A percentile compares a stretch with the other conserved stretches of the same genome.
These are phyloP conservation scores for Erebia palarica DNA, from an alignment of 2,888 invertebrate species.

Conservation along the genomic window DNA sequence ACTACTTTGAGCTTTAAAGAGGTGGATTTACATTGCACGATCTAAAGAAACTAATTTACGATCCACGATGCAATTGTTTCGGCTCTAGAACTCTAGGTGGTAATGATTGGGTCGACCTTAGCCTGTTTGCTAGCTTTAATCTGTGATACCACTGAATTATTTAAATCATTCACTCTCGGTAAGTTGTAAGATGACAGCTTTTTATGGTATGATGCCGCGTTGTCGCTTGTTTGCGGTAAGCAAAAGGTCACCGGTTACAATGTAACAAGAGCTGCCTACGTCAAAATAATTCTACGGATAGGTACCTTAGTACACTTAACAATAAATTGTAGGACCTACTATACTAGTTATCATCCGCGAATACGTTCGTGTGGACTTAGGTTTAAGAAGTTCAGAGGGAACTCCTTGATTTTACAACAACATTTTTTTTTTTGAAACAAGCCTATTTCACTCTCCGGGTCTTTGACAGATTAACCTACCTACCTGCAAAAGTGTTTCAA, in stretches of 20 bases:
- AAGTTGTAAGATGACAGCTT: slow-evolving; percentile 29
- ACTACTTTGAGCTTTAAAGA: slow-evolving; percentile 24
- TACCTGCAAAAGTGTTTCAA: too few species aligned
- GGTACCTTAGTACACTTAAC: not conserved
- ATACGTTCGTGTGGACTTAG: too few species aligned
- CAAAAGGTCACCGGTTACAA: slow-evolving; percentile 30
- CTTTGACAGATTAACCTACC: too few species aligned
- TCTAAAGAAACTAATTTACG: slow-evolving; percentile 57
- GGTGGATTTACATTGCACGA: slow-evolving; percentile 34
- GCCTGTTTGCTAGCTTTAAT: slow-evolving; percentile 52
- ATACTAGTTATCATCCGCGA: too few species aligned
- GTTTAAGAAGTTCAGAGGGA: too few species aligned
- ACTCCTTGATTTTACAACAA: too few species aligned
- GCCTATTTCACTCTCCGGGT: too few species aligned
- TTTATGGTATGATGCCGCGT: slow-evolving; percentile 31
- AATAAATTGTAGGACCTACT: too few species aligned
- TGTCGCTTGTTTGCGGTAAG: slow-evolving; percentile 31
- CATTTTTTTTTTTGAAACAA: too few species aligned
- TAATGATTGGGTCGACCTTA: slow-evolving; percentile 66
- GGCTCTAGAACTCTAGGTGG: slow-evolving; percentile 50
- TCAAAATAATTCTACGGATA: not conserved
- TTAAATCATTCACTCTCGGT: slow-evolving; percentile 32
- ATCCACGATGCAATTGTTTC: slow-evolving; percentile 69
- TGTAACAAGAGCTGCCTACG: slow-evolving; percentile 21
- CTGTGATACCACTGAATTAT: slow-evolving; percentile 32